Conservation (phyloP, 2,113 vertebrate species). For the Lanius ludovicianus region DNA sequence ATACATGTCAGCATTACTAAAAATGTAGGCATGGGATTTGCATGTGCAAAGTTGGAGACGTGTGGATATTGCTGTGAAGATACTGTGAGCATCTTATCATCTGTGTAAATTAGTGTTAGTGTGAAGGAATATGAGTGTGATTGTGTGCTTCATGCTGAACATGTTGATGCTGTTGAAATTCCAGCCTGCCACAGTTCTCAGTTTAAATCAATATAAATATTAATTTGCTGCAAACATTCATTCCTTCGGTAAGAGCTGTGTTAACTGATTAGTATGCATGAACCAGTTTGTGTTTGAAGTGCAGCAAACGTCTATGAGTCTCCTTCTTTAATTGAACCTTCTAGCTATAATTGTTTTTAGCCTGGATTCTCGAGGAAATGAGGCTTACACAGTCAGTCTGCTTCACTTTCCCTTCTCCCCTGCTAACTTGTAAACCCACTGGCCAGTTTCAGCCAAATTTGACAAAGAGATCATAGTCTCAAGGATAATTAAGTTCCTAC, state of each 20-base stretch:
- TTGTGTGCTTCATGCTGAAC: not conserved
- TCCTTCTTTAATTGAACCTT: constrained; percentile 57
- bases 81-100: not conserved
- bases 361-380: constrained; percentile 26
- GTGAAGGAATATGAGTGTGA: not conserved
- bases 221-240: not conserved
- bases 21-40: not conserved
- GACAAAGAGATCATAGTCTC: not conserved
- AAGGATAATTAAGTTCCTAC: not conserved
- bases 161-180: not conserved
- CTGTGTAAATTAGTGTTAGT: not conserved
- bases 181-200: not conserved
- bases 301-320: not conserved
- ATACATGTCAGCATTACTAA: not conserved
- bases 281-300: not conserved
- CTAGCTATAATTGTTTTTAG: constrained; percentile 53
- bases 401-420: not conserved
- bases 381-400: not conserved
- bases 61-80: not conserved
- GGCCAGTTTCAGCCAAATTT: not conserved
- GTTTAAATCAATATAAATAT: constrained; percentile 34
- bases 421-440: not conserved
- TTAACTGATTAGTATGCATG: constrained; percentile 36
- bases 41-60: not conserved
- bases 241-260: not conserved